These are phyloP conservation scores for Labia minor DNA, from an alignment of 2,888 invertebrate genomes.

Conservation along the genomic window DNA sequence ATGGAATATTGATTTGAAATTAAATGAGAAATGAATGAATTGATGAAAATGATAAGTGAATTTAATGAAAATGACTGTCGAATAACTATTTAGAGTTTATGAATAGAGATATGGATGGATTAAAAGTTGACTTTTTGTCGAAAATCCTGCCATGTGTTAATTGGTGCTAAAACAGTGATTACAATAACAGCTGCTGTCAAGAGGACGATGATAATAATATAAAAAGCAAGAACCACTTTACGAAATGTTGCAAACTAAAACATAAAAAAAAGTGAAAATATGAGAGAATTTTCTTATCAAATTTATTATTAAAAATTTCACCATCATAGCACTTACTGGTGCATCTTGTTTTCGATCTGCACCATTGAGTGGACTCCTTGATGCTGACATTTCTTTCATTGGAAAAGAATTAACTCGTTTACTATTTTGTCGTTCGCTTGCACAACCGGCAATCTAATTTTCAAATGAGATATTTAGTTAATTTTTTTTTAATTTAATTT, in stretches of 20 bases:
- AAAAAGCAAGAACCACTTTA: slow-evolving; percentile 65
- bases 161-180: slow-evolving; percentile 63
- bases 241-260: slow-evolving; percentile 67
- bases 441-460: slow-evolving; percentile 59
- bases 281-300: no score
- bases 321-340: slow-evolving; percentile 49
- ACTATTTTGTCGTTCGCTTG: slow-evolving; percentile 60
- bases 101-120: background rate
- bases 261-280: no score
- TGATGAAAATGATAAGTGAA: no score
- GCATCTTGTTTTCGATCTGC: slow-evolving; percentile 66
- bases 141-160: slow-evolving; percentile 45
- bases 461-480: slow-evolving; percentile 28
- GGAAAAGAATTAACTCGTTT: slow-evolving; percentile 71
- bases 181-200: slow-evolving; percentile 64
- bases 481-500: background rate
- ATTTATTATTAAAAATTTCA: slow-evolving; percentile 16
- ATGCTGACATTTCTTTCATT: slow-evolving; percentile 68
- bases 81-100: no score
- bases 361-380: slow-evolving; percentile 48
- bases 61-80: no score
- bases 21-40: no score
- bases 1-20: no score
- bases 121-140: background rate
- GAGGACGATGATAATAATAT: slow-evolving; percentile 56